phyloP scores from a whole-genome alignment of 2,797 vertebrate species.

The Sphaeramia orbicularis region DNA sequence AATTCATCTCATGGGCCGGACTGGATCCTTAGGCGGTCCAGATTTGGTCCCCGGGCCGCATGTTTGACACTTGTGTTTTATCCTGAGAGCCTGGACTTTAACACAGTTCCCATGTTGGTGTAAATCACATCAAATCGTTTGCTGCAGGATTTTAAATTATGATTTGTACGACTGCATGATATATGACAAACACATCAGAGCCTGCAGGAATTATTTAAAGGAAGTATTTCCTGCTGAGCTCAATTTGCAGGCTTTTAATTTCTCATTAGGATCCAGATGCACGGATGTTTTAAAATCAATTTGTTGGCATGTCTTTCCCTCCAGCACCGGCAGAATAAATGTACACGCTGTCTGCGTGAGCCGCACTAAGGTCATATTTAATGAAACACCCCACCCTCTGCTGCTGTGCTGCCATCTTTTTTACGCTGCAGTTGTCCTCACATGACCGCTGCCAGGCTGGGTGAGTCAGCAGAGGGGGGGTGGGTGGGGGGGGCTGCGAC shows the following conservation, averaged over 20 bases:
- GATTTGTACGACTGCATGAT: too few relatives aligned
- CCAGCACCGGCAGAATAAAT: conserved; percentile 49
- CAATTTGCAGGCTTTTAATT: conserved; percentile 54
- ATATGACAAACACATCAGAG: conserved; percentile 19
- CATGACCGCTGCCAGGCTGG: conserved; percentile 53
- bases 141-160: too few relatives aligned
- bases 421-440: conserved; percentile 53
- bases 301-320: conserved; percentile 58
- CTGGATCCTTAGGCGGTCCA: too few relatives aligned
- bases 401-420: conserved; percentile 22
- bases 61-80: too few relatives aligned
- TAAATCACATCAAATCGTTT: too few relatives aligned
- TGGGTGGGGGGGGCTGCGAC: conserved; percentile 33
- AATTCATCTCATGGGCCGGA: too few relatives aligned
- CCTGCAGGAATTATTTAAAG: conserved; percentile 39
- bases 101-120: not conserved
- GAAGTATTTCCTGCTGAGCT: conserved; percentile 54
- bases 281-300: conserved; percentile 61
- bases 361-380: conserved; percentile 66
- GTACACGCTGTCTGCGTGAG: conserved; percentile 35
- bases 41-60: too few relatives aligned
- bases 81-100: not conserved
- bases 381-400: conserved; percentile 59
- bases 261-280: conserved; percentile 59
- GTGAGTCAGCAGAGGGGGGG: conserved; percentile 41